Percentiles rank a stretch among this genome's conserved stretches.
Conservation (phyloP, 2,888 invertebrate species). For the Dione juno region DNA sequence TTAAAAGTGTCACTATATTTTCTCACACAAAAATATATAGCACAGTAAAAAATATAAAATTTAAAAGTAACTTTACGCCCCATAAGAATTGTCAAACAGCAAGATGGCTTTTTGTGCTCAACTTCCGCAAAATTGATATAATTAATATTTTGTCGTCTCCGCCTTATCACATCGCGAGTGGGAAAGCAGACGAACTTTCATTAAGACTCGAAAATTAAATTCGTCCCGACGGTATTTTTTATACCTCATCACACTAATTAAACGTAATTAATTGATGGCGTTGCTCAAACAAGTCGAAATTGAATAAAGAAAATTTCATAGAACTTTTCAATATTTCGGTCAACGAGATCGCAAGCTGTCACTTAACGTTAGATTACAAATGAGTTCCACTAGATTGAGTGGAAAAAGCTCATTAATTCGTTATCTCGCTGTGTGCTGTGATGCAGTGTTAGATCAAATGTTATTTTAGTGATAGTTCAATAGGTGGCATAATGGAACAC, state of each 20-base stretch:
- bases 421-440: background rate
- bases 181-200: slow-evolving; percentile 35
- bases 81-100: background rate
- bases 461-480: slow-evolving; percentile 19
- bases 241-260: slow-evolving; percentile 61
- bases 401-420: slow-evolving; percentile 27
- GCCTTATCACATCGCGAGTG: slow-evolving; percentile 56
- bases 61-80: background rate
- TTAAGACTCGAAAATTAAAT: slow-evolving; percentile 64
- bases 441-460: slow-evolving; percentile 19
- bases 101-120: background rate
- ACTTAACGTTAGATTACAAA: slow-evolving; percentile 27
- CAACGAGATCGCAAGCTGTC: slow-evolving; percentile 34
- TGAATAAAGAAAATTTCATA: slow-evolving; percentile 40
- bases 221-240: slow-evolving; percentile 63
- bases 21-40: background rate
- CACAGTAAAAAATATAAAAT: background rate
- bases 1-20: background rate
- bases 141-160: slow-evolving; percentile 62
- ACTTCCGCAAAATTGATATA: slow-evolving; percentile 51
- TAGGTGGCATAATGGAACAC: slow-evolving; percentile 8
- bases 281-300: slow-evolving; percentile 49
- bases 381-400: slow-evolving; percentile 21
- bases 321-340: slow-evolving; percentile 26
- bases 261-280: slow-evolving; percentile 64